phyloP scores from a whole-genome alignment of 2,888 invertebrate genomes.

The Spisula subtruncata region DNA sequence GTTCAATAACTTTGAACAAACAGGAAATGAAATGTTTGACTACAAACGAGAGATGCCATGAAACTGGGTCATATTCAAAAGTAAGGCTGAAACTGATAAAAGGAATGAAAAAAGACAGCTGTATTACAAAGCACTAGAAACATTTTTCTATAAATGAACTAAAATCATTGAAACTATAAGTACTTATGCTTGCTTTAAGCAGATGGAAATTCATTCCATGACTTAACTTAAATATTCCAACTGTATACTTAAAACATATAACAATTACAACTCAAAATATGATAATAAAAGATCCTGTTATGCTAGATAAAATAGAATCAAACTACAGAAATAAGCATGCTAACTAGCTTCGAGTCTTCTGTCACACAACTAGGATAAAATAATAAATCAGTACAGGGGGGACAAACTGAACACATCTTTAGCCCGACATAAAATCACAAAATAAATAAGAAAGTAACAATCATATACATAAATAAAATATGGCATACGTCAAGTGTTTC shows the following conservation, averaged over 20 bases:
- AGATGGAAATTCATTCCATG: not conserved
- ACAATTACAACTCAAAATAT: not conserved
- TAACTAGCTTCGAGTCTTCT: not conserved
- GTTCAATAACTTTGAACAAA: too few relatives aligned
- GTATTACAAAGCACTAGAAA: too few relatives aligned
- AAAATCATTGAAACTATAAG: not conserved
- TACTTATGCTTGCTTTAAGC: not conserved
- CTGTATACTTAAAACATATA: not conserved
- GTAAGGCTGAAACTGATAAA: too few relatives aligned
- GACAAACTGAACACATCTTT: slow-evolving; percentile 51
- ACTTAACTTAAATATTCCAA: not conserved
- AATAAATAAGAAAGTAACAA: slow-evolving; percentile 48
- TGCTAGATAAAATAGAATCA: not conserved
- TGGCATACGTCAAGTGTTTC: slow-evolving; percentile 30
- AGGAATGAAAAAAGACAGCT: too few relatives aligned
- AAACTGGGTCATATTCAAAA: too few relatives aligned
- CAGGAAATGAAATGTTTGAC: too few relatives aligned
- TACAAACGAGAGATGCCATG: too few relatives aligned
- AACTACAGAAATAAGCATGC: slow-evolving; percentile 26
- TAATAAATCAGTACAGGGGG: slow-evolving; percentile 26
- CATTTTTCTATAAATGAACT: too few relatives aligned
- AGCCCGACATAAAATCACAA: slow-evolving; percentile 42
- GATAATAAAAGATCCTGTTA: not conserved
- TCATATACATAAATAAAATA: slow-evolving; percentile 45
- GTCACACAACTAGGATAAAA: not conserved